Evolutionary conservation across 2,797 vertebrate genomes (phyloP).

Genomic region (Diplodus puntazzo): DNA sequence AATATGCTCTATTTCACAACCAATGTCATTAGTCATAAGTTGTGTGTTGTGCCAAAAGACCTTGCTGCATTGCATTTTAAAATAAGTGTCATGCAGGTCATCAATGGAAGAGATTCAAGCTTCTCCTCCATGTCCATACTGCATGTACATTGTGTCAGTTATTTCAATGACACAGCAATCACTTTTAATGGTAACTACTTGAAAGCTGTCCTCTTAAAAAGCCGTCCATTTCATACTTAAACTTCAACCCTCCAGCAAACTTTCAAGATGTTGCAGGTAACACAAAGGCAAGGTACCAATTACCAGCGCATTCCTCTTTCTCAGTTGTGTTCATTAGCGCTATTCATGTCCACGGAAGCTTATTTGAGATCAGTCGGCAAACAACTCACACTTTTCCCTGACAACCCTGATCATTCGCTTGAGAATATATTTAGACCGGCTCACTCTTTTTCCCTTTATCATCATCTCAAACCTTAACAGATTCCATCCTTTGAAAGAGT

Average conservation of each 20-base stretch:
- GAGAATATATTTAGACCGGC: constrained; percentile 38
- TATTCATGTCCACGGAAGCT: constrained; percentile 39
- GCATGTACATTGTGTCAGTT: constrained; percentile 8
- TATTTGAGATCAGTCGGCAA: constrained; percentile 48
- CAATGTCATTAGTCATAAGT: constrained; percentile 41
- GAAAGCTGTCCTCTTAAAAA: constrained; percentile 17
- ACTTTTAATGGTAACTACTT: constrained; percentile 17
- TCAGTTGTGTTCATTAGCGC: constrained; percentile 45
- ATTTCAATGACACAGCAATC: constrained; percentile 11
- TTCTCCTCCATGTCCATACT: not conserved
- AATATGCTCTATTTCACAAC: constrained; percentile 13
- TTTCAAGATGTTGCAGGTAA: constrained; percentile 12
- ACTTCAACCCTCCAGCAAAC: not conserved
- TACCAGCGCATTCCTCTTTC: constrained; percentile 22
- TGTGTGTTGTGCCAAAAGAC: constrained; percentile 20
- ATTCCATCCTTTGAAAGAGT: constrained; percentile 19
- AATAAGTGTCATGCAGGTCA: not conserved
- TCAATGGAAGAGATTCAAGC: not conserved
- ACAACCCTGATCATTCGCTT: constrained; percentile 43
- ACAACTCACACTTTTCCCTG: constrained; percentile 15
- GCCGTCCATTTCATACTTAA: constrained; percentile 8
- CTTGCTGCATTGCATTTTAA: not conserved
- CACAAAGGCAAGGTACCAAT: constrained; percentile 50
- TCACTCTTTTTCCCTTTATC: constrained; percentile 37
- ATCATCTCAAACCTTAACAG: constrained; percentile 26